Conservation (phyloP, 2,888 invertebrate species). For the Bruchidius siliquastri region DNA sequence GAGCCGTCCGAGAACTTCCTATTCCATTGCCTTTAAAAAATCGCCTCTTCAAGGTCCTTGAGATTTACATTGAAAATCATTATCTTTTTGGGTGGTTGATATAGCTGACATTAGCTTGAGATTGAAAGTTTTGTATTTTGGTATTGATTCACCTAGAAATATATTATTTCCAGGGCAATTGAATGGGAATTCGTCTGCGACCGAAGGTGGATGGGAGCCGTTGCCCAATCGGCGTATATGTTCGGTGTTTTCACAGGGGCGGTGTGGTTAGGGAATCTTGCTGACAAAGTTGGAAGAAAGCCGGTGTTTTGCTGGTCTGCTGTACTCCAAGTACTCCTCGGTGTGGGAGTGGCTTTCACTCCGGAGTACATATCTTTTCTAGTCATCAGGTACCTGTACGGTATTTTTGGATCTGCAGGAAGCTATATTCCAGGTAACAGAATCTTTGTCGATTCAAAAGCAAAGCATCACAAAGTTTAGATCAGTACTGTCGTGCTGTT, state of each 20-base stretch:
- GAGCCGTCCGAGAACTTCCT: no score
- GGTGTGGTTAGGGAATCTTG: conserved; percentile 69
- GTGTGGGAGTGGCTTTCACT: conserved; percentile 65
- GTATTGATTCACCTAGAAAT: not conserved
- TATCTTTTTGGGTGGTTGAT: no score
- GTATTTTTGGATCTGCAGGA: conserved; percentile 78
- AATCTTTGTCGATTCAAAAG: not conserved
- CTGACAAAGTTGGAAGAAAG: conserved; percentile 73
- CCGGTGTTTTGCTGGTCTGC: conserved; percentile 75
- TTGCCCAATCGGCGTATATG: conserved; percentile 77
- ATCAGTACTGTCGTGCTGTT: no score
- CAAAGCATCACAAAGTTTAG: no score
- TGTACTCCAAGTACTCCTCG: conserved; percentile 65
- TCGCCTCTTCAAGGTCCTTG: no score
- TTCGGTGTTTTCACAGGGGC: conserved; percentile 79
- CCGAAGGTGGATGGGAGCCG: conserved; percentile 67
- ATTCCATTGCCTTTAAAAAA: no score
- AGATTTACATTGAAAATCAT: no score
- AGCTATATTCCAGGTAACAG: conserved; percentile 51
- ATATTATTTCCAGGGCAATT: conserved; percentile 52
- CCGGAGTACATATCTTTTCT: conserved; percentile 73
- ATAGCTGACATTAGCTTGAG: no score
- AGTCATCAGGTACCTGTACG: conserved; percentile 52
- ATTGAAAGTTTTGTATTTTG: no score
- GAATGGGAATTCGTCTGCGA: conserved; percentile 83